Evolutionary conservation across 1,140 invertebrate species (phyloP).

Genomic region (Tenebrio molitor): DNA sequence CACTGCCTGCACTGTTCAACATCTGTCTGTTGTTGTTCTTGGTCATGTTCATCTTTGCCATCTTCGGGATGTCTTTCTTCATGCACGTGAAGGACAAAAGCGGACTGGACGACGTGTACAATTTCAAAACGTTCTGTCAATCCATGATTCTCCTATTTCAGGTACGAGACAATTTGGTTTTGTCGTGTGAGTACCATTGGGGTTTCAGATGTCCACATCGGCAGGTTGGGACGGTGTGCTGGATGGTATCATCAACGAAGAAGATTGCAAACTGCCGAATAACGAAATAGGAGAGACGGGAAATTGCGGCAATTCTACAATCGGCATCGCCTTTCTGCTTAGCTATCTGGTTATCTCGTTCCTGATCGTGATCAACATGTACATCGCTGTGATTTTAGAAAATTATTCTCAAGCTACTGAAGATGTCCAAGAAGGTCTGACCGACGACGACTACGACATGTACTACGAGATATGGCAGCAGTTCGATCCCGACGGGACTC

Average conservation of each 20-base stretch:
- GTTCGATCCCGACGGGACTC: conserved; percentile 97
- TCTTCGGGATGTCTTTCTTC: conserved; percentile 99
- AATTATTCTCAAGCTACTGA: conserved; percentile 97
- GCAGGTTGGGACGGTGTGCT: conserved; percentile 97
- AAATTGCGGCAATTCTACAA: conserved; percentile 92
- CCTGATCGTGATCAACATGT: conserved; percentile 99
- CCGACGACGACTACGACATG: conserved; percentile 99
- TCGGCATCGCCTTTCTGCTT: conserved; percentile 94
- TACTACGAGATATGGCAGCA: conserved; percentile 99
- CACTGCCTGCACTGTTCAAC: conserved; percentile 97
- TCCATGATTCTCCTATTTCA: conserved; percentile 98
- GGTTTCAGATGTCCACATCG: conserved; percentile 93
- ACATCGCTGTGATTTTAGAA: conserved; percentile 98
- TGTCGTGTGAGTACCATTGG: background rate
- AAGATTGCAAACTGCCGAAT: conserved; percentile 89
- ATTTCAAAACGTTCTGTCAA: conserved; percentile 98
- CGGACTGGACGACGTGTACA: conserved; percentile 96
- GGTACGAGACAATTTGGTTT: conserved; percentile 69
- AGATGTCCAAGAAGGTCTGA: conserved; percentile 98
- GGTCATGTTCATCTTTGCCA: conserved; percentile 99
- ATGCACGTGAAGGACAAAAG: conserved; percentile 96
- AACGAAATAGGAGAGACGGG: conserved; percentile 89
- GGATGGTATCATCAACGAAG: conserved; percentile 95
- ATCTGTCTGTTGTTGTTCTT: conserved; percentile 97
- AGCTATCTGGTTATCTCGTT: conserved; percentile 98